These are phyloP conservation scores for Pseudomugil tenellus DNA, from an alignment of 2,797 vertebrate genomes.

Conservation along the genomic window DNA sequence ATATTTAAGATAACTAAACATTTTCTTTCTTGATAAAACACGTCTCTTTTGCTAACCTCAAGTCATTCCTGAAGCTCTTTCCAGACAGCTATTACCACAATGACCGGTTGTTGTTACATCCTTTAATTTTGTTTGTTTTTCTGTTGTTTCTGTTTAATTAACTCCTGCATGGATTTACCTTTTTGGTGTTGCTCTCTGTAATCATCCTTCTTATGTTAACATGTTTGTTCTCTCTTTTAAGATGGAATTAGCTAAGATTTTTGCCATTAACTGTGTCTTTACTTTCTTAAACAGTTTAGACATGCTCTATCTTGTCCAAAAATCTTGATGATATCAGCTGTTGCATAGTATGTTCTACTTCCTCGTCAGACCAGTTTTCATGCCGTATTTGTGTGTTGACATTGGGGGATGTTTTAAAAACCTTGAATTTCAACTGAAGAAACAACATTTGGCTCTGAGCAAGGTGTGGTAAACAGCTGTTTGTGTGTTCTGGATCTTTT, in stretches of 20 bases:
- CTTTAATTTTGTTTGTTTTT: no score
- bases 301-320: no score
- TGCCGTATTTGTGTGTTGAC: conserved; percentile 9
- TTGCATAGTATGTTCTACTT: no score
- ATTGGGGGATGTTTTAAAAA: conserved; percentile 2
- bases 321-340: no score
- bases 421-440: not conserved
- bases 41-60: no score
- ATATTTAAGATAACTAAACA: no score
- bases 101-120: conserved; percentile 33
- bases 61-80: no score
- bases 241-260: conserved; percentile 22
- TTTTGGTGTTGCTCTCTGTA: conserved; percentile 37
- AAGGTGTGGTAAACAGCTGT: not conserved
- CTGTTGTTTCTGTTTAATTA: no score
- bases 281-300: conserved; percentile 14
- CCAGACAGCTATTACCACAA: conserved; percentile 18
- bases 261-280: conserved; percentile 22
- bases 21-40: no score
- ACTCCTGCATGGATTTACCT: conserved; percentile 35
- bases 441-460: conserved; percentile 3
- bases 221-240: conserved; percentile 20
- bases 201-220: conserved; percentile 28
- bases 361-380: conserved; percentile 66
- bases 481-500: not conserved